These are phyloP conservation scores for Nautilus pompilius DNA, from an alignment of 1,140 invertebrate genomes.

Conservation along the genomic window DNA sequence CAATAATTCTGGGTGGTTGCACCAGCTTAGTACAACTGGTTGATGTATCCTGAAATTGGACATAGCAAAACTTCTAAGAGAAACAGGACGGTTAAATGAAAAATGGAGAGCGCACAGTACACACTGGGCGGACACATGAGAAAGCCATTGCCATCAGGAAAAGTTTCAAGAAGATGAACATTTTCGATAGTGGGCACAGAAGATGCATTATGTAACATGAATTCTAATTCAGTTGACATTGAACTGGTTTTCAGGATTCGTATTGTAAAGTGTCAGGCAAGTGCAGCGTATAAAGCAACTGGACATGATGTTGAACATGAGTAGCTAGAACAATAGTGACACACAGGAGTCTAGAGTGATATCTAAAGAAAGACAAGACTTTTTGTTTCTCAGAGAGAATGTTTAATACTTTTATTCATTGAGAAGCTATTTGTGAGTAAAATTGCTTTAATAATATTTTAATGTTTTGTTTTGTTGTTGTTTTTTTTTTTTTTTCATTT, in stretches of 20 bases:
- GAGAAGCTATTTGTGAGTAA: background rate
- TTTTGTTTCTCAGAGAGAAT: slow-evolving; percentile 12
- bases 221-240: too few species aligned
- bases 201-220: background rate
- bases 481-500: slow-evolving; percentile 5
- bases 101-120: too few species aligned
- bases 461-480: background rate
- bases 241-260: too few species aligned
- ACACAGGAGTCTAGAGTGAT: slow-evolving; percentile 42
- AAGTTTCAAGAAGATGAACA: too few species aligned
- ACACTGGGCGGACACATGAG: too few species aligned
- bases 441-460: background rate
- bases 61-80: too few species aligned
- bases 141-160: too few species aligned
- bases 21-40: too few species aligned
- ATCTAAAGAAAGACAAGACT: slow-evolving; percentile 49
- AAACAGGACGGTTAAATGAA: too few species aligned
- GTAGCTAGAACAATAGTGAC: background rate
- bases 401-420: background rate
- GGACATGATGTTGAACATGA: slow-evolving; percentile 10
- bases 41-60: too few species aligned
- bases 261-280: slow-evolving; percentile 3
- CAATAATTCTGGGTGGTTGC: too few species aligned
- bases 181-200: slow-evolving; percentile 14
- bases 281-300: slow-evolving; percentile 3